A percentile compares a stretch with the other conserved stretches of the same genome.
These are phyloP conservation scores for Apamea monoglypha DNA, from an alignment of 2,888 invertebrate genomes.

Conservation along the genomic window DNA sequence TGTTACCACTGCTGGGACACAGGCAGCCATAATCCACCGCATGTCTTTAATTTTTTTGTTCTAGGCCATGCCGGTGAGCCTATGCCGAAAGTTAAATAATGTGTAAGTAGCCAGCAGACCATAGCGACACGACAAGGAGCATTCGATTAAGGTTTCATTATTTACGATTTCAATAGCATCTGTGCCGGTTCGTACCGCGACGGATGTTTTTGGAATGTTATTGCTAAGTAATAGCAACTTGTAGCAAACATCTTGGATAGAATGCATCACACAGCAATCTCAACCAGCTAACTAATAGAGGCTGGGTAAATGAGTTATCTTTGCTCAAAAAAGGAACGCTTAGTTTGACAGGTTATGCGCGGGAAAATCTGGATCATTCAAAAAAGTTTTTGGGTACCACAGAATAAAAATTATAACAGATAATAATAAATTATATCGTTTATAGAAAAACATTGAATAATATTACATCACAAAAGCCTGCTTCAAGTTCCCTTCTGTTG, in stretches of 20 bases:
- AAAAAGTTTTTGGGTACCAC: neutral
- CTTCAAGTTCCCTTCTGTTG: slow-evolving; percentile 23
- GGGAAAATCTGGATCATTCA: neutral
- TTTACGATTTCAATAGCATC: slow-evolving; percentile 5
- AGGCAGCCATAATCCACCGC: neutral
- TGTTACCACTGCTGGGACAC: neutral
- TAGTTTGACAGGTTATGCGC: neutral
- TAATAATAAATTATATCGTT: neutral
- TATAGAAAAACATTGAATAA: neutral
- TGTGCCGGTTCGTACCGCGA: no score
- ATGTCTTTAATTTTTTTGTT: neutral
- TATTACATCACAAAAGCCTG: slow-evolving; percentile 6
- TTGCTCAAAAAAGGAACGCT: neutral
- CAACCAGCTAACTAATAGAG: neutral
- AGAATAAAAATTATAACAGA: neutral
- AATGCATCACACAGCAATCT: neutral
- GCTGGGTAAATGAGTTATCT: neutral
- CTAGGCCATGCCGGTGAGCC: neutral
- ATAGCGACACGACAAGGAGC: neutral
- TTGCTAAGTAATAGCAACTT: slow-evolving; percentile 1
- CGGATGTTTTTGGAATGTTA: slow-evolving; percentile 26
- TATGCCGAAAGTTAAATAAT: neutral
- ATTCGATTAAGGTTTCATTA: neutral
- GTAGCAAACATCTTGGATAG: neutral
- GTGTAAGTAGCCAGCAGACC: neutral